These are phyloP conservation scores for Heliconius congener DNA, from an alignment of 1,140 invertebrate genomes.

Conservation along the genomic window DNA sequence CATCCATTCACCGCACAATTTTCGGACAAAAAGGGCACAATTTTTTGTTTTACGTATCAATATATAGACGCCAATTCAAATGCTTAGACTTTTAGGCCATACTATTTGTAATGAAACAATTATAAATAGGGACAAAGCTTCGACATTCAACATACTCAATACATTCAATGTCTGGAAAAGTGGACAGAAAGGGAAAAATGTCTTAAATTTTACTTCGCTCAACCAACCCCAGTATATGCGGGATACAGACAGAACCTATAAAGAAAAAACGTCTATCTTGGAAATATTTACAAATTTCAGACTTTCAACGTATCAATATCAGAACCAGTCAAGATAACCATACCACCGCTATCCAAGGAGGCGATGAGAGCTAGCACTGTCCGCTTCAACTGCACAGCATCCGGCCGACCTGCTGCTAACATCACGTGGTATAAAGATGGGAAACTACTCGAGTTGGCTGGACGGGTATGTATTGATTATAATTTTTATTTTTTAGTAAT, in stretches of 20 bases:
- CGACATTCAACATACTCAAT: too few species aligned
- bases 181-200: too few species aligned
- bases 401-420: slow-evolving; percentile 83
- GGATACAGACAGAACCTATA: background rate
- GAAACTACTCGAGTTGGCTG: slow-evolving; percentile 74
- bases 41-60: too few species aligned
- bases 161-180: too few species aligned
- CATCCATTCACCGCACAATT: too few species aligned
- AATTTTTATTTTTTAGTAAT: too few species aligned
- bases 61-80: too few species aligned
- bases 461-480: slow-evolving; percentile 56
- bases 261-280: background rate
- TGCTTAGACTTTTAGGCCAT: too few species aligned
- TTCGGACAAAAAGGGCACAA: too few species aligned
- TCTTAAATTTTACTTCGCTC: too few species aligned
- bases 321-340: slow-evolving; percentile 54
- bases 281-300: slow-evolving; percentile 41
- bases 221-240: background rate
- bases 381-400: slow-evolving; percentile 85
- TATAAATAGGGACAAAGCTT: too few species aligned
- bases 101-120: too few species aligned
- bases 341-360: slow-evolving; percentile 63
- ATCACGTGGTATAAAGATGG: slow-evolving; percentile 87
- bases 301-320: slow-evolving; percentile 58
- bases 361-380: slow-evolving; percentile 66